Conservation (phyloP, 2,797 vertebrate species). For the Falco biarmicus region DNA sequence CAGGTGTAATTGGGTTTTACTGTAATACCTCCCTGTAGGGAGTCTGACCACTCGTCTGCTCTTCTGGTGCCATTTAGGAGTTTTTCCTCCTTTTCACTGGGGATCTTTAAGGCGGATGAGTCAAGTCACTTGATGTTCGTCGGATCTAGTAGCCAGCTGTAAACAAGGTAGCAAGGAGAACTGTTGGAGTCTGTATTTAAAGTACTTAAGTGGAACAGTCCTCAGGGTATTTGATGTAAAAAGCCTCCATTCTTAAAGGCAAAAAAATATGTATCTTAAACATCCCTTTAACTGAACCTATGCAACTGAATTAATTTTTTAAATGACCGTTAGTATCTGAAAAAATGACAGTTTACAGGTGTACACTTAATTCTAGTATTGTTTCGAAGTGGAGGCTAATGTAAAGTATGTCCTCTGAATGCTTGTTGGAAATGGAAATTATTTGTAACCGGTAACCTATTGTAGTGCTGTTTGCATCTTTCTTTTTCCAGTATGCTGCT, state of each 20-base stretch:
- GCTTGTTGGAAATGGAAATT: neutral
- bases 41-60: neutral
- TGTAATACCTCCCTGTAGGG: neutral
- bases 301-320: neutral
- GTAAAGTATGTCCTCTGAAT: neutral
- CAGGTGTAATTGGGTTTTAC: neutral
- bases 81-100: neutral
- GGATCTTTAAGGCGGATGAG: neutral
- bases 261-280: neutral
- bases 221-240: fast-evolving
- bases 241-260: neutral
- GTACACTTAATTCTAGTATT: neutral
- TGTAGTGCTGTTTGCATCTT: neutral
- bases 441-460: neutral
- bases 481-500: neutral
- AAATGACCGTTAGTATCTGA: neutral
- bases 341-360: neutral
- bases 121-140: neutral
- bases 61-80: fast-evolving
- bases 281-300: neutral
- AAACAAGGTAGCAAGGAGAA: neutral
- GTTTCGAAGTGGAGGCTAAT: neutral
- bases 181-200: neutral
- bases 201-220: neutral
- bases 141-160: neutral